These are phyloP conservation scores for Datnioides undecimradiatus DNA, from an alignment of 2,113 vertebrate genomes.

Conservation along the genomic window DNA sequence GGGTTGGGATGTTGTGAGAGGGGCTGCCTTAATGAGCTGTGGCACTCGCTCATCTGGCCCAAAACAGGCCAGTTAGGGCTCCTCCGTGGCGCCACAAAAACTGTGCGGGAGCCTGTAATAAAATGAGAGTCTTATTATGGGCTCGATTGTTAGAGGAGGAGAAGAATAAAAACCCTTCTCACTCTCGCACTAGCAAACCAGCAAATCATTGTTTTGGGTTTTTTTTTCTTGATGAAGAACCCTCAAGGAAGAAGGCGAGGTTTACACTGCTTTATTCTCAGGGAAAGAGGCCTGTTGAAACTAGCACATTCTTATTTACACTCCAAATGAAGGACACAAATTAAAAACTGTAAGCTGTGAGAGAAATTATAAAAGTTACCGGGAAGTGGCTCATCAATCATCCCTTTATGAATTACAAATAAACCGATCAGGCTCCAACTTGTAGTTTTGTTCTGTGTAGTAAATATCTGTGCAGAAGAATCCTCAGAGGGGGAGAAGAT, in stretches of 20 bases:
- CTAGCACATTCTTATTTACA: slow-evolving; percentile 9
- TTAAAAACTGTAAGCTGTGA: background rate
- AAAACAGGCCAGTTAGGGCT: slow-evolving; percentile 39
- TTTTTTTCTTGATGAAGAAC: slow-evolving; percentile 39
- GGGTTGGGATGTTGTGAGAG: slow-evolving; percentile 46
- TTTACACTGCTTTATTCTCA: slow-evolving; percentile 22
- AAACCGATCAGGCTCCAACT: slow-evolving; percentile 13
- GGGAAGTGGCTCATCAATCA: slow-evolving; percentile 3
- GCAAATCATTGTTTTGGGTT: slow-evolving; percentile 14
- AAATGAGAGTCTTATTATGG: slow-evolving; percentile 56
- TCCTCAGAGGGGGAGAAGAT: slow-evolving; percentile 41
- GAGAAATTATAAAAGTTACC: background rate
- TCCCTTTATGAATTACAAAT: slow-evolving; percentile 45
- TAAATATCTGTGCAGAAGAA: slow-evolving; percentile 43
- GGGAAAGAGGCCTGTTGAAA: slow-evolving; percentile 27
- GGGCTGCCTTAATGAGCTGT: slow-evolving; percentile 58
- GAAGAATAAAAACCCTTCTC: slow-evolving; percentile 10
- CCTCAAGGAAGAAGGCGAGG: slow-evolving; percentile 17
- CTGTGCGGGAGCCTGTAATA: slow-evolving; percentile 14
- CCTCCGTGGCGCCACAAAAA: slow-evolving; percentile 32
- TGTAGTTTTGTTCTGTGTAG: slow-evolving; percentile 30
- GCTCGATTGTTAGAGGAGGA: slow-evolving; percentile 17
- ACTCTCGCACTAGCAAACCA: slow-evolving; percentile 26
- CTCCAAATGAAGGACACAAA: slow-evolving; percentile 18
- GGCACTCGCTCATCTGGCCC: slow-evolving; percentile 56